These are phyloP conservation scores for Andrena hattorfiana DNA, from an alignment of 2,888 invertebrate species.

Conservation along the genomic window DNA sequence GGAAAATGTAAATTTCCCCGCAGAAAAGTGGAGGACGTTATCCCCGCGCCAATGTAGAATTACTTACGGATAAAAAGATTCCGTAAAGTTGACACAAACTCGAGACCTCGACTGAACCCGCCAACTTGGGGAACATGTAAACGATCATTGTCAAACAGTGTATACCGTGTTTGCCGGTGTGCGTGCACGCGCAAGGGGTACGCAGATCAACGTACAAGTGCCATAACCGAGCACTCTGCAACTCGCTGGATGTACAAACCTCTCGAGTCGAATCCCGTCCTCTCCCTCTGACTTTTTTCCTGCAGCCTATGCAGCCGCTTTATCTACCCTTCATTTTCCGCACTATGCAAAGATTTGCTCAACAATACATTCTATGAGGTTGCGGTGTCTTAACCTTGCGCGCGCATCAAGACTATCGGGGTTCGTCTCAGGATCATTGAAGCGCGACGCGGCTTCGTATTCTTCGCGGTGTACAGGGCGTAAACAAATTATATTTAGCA, in stretches of 20 bases:
- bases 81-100: constrained; percentile 61
- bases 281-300: constrained; percentile 46
- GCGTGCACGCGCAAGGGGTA: constrained; percentile 23
- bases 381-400: constrained; percentile 1
- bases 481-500: no score
- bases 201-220: constrained; percentile 51
- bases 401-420: constrained; percentile 10
- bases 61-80: constrained; percentile 62
- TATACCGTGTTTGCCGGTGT: constrained; percentile 5
- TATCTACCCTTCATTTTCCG: constrained; percentile 45
- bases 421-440: constrained; percentile 7
- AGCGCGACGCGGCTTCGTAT: neutral
- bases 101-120: constrained; percentile 18
- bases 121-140: constrained; percentile 11
- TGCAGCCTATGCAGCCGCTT: constrained; percentile 22
- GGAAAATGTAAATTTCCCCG: neutral
- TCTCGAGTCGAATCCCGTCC: constrained; percentile 52
- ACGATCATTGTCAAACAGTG: constrained; percentile 38
- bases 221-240: constrained; percentile 61
- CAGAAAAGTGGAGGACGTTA: constrained; percentile 50
- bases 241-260: constrained; percentile 58
- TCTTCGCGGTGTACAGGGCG: no score
- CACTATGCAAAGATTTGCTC: constrained; percentile 77
- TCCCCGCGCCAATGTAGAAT: constrained; percentile 41
- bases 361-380: constrained; percentile 68